These are phyloP conservation scores for Eilema caniola DNA, from an alignment of 2,888 invertebrate species.

Conservation along the genomic window DNA sequence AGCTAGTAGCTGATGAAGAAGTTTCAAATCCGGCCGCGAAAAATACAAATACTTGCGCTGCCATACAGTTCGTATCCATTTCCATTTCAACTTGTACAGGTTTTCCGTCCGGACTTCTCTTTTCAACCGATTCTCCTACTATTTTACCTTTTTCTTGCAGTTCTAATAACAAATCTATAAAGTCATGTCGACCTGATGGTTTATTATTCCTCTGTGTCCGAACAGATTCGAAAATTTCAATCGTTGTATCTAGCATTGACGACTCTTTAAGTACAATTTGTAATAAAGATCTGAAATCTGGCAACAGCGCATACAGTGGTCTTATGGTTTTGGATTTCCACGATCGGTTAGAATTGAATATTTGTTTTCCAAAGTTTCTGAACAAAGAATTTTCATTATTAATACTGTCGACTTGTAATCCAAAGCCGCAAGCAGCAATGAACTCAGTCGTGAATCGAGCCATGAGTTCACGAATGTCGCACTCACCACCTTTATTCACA, in stretches of 20 bases:
- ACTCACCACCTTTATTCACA: constrained; percentile 57
- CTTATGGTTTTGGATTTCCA: constrained; percentile 42
- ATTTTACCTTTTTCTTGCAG: constrained; percentile 65
- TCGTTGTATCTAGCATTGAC: constrained; percentile 44
- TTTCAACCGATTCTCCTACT: constrained; percentile 68
- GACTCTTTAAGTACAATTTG: constrained; percentile 35
- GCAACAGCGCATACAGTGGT: constrained; percentile 61
- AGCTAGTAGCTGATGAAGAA: constrained; percentile 76
- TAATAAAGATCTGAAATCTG: constrained; percentile 53
- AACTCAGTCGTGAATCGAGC: constrained; percentile 71
- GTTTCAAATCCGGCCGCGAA: constrained; percentile 81
- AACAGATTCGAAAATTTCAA: constrained; percentile 58
- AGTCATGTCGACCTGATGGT: constrained; percentile 66
- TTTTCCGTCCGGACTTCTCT: constrained; percentile 59
- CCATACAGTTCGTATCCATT: constrained; percentile 60
- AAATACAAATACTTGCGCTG: constrained; percentile 71
- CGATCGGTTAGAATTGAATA: constrained; percentile 51
- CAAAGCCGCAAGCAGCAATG: constrained; percentile 71
- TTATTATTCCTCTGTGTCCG: constrained; percentile 64
- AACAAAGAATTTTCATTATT: constrained; percentile 65
- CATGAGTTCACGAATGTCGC: constrained; percentile 66
- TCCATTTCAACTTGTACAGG: constrained; percentile 61
- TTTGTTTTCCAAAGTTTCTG: constrained; percentile 58
- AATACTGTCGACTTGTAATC: constrained; percentile 65
- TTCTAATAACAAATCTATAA: constrained; percentile 66